phyloP scores from a whole-genome alignment of 2,888 invertebrate genomes.

The Leucozona laternaria region DNA sequence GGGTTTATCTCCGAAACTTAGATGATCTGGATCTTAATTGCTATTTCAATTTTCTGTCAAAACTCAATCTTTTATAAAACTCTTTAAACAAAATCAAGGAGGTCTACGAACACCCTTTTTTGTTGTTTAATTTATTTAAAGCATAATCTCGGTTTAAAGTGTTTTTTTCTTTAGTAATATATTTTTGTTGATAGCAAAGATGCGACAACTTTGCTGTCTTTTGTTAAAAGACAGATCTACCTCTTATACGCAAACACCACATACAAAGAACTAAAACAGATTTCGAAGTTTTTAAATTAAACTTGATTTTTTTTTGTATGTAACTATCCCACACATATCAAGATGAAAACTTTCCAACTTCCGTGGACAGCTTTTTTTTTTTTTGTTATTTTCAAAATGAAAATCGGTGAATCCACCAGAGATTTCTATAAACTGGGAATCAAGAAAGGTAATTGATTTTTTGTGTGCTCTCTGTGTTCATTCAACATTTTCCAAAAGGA shows the following conservation, averaged over 20 bases:
- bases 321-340: slow-evolving; percentile 17
- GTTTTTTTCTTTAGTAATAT: not conserved
- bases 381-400: slow-evolving; percentile 16
- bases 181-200: not conserved
- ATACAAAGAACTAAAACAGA: not conserved
- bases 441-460: slow-evolving; percentile 67
- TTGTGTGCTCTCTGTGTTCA: slow-evolving; percentile 29
- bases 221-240: not conserved
- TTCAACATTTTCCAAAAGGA: slow-evolving; percentile 32
- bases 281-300: slow-evolving; percentile 30
- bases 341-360: slow-evolving; percentile 27
- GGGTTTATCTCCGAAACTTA: too few relatives aligned
- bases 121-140: not conserved
- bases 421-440: slow-evolving; percentile 51
- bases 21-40: too few relatives aligned
- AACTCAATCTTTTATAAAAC: too few relatives aligned
- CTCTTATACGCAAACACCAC: not conserved
- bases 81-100: too few relatives aligned
- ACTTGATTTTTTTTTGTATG: slow-evolving; percentile 4
- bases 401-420: slow-evolving; percentile 43
- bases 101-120: too few relatives aligned
- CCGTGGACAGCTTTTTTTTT: slow-evolving; percentile 3
- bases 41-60: too few relatives aligned
- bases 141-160: not conserved
- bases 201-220: not conserved